Percentiles rank a stretch among this genome's conserved stretches.
Evolutionary conservation across 2,797 vertebrate species (phyloP).

Genomic region (Crenuchus spilurus): DNA sequence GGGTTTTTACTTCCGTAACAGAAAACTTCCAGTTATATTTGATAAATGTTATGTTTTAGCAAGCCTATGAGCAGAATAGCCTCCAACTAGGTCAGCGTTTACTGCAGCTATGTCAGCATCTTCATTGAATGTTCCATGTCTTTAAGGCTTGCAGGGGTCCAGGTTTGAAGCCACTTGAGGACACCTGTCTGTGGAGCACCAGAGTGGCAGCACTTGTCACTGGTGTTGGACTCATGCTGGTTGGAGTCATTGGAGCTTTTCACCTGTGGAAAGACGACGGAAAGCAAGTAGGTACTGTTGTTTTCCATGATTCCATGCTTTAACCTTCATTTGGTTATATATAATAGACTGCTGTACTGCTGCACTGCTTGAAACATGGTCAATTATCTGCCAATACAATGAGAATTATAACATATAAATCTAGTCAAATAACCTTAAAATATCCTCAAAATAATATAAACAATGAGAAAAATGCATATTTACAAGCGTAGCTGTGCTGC

Average conservation of each 20-base stretch:
- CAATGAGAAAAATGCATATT: too few relatives aligned
- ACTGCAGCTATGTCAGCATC: neutral
- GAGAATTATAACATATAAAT: too few relatives aligned
- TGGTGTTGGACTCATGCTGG: slow-evolving; percentile 81
- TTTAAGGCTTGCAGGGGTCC: slow-evolving; percentile 75
- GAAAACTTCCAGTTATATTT: too few relatives aligned
- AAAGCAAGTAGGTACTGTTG: slow-evolving; percentile 85
- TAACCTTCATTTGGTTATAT: too few relatives aligned
- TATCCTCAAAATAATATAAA: too few relatives aligned
- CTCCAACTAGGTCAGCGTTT: neutral
- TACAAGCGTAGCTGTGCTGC: too few relatives aligned
- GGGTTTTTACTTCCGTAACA: too few relatives aligned
- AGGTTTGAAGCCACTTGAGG: slow-evolving; percentile 61
- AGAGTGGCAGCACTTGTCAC: slow-evolving; percentile 81
- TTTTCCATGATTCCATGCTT: too few relatives aligned
- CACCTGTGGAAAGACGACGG: slow-evolving; percentile 89
- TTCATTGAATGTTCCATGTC: neutral
- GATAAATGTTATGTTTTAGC: slow-evolving; percentile 21
- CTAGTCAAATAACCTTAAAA: too few relatives aligned
- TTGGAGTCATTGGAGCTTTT: slow-evolving; percentile 86
- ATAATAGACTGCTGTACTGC: too few relatives aligned
- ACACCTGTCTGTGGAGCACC: slow-evolving; percentile 77
- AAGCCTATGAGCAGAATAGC: neutral
- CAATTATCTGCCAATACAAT: too few relatives aligned
- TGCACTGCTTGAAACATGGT: too few relatives aligned